phyloP scores from a whole-genome alignment of 2,888 invertebrate species.

The Ametastegia equiseti region DNA sequence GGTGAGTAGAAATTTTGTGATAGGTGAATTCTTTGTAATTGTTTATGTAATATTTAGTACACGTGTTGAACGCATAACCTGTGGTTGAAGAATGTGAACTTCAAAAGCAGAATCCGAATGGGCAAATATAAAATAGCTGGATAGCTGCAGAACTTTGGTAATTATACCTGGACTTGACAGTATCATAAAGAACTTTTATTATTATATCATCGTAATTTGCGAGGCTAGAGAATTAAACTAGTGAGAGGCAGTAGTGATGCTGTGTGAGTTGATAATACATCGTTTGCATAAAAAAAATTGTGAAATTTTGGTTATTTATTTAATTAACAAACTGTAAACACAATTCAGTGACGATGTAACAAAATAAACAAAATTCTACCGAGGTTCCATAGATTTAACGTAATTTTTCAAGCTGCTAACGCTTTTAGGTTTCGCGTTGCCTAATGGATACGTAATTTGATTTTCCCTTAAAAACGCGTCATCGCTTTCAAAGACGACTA shows the following conservation, averaged over 20 bases:
- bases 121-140: too few species aligned
- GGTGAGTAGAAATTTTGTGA: neutral
- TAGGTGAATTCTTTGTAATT: neutral
- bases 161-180: too few species aligned
- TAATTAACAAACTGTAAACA: neutral
- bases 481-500: constrained; percentile 29
- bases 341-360: neutral
- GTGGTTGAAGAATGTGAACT: too few species aligned
- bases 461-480: constrained; percentile 36
- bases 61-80: too few species aligned
- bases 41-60: too few species aligned
- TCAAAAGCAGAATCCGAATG: too few species aligned
- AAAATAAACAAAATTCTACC: constrained; percentile 4
- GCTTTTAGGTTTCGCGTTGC: constrained; percentile 27
- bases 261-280: neutral
- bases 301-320: neutral
- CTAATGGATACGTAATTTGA: constrained; percentile 34
- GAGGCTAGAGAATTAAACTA: neutral
- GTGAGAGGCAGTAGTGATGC: neutral
- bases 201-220: neutral
- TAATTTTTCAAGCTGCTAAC: constrained; percentile 37
- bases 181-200: neutral
- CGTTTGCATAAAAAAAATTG: neutral
- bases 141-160: too few species aligned
- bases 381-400: constrained; percentile 32